Evolutionary conservation across 2,797 vertebrate species (phyloP).

Genomic region (Nannoperca australis): DNA sequence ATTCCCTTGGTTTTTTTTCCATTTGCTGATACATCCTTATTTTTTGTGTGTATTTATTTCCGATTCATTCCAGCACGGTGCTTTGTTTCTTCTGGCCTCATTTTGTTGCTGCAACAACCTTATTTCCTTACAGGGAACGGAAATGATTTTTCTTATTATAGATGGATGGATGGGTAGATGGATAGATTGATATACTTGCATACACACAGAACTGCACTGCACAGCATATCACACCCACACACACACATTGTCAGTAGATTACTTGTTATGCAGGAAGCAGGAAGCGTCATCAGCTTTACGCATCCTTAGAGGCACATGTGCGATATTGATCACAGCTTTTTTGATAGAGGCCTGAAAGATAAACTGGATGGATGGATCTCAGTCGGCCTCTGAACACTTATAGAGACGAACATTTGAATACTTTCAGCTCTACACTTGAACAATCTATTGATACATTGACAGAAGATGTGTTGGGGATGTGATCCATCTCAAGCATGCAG

Average conservation of each 20-base stretch:
- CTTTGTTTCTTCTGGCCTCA: background rate
- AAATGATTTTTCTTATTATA: background rate
- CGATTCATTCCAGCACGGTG: background rate
- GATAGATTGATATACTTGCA: background rate
- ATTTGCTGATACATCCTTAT: background rate
- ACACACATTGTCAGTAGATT: background rate
- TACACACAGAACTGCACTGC: background rate
- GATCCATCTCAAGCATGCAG: constrained; percentile 11
- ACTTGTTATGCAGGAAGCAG: constrained; percentile 34
- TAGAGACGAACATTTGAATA: constrained; percentile 33
- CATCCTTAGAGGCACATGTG: constrained; percentile 34
- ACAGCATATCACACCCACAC: background rate
- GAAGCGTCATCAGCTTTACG: constrained; percentile 24
- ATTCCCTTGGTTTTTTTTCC: background rate
- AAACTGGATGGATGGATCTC: constrained; percentile 25
- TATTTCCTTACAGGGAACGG: background rate
- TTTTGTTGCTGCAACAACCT: background rate
- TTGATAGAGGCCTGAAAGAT: constrained; percentile 18
- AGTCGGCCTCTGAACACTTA: constrained; percentile 38
- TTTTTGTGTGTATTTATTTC: background rate
- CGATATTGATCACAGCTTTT: constrained; percentile 52
- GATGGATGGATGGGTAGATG: background rate
- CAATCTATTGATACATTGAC: constrained; percentile 15
- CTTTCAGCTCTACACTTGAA: constrained; percentile 8
- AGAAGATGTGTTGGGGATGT: background rate